These are phyloP conservation scores for Crambe crambe DNA, from an alignment of 37 sponge, comb jelly and placozoan genomes.

Conservation along the genomic window DNA sequence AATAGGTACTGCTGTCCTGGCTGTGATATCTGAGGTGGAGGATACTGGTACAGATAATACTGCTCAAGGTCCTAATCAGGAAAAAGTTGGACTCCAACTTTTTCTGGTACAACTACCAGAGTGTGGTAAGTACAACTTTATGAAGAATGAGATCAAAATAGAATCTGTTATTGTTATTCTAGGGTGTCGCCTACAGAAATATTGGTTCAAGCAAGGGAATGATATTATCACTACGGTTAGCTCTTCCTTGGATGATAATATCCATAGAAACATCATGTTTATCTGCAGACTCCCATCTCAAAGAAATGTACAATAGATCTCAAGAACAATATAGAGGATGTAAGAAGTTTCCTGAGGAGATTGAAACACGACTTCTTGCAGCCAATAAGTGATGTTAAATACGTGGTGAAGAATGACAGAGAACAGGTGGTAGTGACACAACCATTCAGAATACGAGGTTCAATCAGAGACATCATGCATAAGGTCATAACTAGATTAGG, in stretches of 20 bases:
- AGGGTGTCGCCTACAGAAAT: background rate
- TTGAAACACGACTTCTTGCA: background rate
- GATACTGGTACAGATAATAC: no score
- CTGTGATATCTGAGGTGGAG: no score
- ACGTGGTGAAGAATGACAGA: background rate
- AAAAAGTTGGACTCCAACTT: no score
- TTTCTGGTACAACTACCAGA: no score
- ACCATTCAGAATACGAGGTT: slow-evolving; percentile 1
- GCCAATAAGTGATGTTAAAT: background rate
- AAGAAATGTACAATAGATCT: background rate
- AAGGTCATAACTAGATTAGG: background rate
- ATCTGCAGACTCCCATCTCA: background rate
- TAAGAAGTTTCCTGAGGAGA: background rate
- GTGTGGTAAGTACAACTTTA: no score
- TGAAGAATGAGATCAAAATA: no score
- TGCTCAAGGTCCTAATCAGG: no score
- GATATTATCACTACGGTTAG: no score
- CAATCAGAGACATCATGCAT: slow-evolving; percentile 5
- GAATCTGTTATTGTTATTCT: background rate
- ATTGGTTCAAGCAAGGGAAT: background rate
- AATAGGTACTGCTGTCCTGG: no score
- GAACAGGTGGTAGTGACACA: background rate
- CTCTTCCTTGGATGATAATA: no score
- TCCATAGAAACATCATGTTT: no score
- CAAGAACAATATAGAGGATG: background rate